Base-by-base conservation (phyloP, 2,113 vertebrate species). In the Brachirus orientalis region DNA sequence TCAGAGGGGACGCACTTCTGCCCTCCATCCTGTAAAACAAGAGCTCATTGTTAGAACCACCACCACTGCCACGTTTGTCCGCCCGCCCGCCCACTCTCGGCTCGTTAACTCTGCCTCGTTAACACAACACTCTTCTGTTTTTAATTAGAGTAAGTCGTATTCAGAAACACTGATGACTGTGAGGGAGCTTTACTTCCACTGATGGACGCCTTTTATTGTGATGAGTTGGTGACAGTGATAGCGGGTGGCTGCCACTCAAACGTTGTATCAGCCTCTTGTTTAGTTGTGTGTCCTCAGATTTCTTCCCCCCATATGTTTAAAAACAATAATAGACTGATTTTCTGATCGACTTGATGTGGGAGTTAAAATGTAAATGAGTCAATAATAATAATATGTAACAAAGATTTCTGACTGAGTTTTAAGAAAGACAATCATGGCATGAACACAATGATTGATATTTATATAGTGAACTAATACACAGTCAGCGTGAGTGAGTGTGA, bases 1-100 rank as follows among this genome's bases (percentile, higher is more conserved):
- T 88, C 85, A 0, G 88, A 84, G 45, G 86, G 43, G 59, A 76
- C 9, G 51, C 88, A 90, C 81, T 87, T 87, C 5, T 73, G 79
- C 3, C 83, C 81, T 77, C 85, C 86, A 1, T 90, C 88, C 88
- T 90, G 86, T 17, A 77, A 86, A 52, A 83, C 54, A 72, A 36
- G 44, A 45, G 16, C 14, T 45, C 14, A 45, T 45, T 45, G 44
- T 45, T 11, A 45, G 44, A n/a, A 7, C 5, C 40, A 43, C 10
- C 11, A 12, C 14, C 40, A 10, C 38, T 3, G 38, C 38, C 38
- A 7, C 1, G 38, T 8, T 40, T n/a, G n/a, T n/a, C n/a, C n/a
- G n/a, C 38, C 12, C 40, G 40, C 10, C 40, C 11, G 40, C 40
- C 40, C 40, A 41, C 40, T 41, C 40, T 41, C 8, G 4, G 40